Base-by-base conservation (phyloP, 2,113 vertebrate genomes). In the Dissostichus mawsoni region DNA sequence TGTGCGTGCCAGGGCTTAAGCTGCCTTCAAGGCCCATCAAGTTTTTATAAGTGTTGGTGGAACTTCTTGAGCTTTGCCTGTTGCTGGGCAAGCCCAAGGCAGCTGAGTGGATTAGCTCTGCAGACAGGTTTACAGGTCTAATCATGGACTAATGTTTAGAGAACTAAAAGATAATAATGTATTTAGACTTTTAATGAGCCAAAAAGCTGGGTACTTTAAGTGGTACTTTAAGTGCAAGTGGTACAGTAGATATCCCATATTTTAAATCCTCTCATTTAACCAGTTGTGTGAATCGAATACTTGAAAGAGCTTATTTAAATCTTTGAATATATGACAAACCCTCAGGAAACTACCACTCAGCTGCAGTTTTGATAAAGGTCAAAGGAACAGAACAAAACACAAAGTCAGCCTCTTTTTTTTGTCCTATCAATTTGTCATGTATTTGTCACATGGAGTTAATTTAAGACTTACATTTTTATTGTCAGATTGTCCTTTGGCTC, bases 21-120 rank as follows among this genome's bases (percentile, higher is more conserved):
- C 70, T 79, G 12, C 12, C 64, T 69, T 71, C 53, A 71, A 83
- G 84, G 64, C 75, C 59, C 41, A 52, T 67, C 59, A 48, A 33
- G 36, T 68, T 79, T 62, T 58, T 70, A 58, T n/a, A 17, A 50
- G 17, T 4, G 25, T 81, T 56, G 25, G 16, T 51, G 33, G 82
- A 77, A 76, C 50, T 51, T 74, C 1, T 62, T 57, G 16, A 53
- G 50, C 68, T 80, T 71, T 44, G 47, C 33, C 64, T 65, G 64
- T 52, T 81, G 81, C 33, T n/a, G 17, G n/a, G 12, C 44, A 45
- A 75, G 5, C 71, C 45, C 25, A 23, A 18, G 41, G 67, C 58
- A 53, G 12, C 74, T 58, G 44, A 20, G 56, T 52, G 59, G 70
- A 76, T 90, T 71, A 74, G 25, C 64, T 47, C 11, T 11, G 25